phyloP scores from a whole-genome alignment of 1,140 invertebrate genomes.

The Monochamus saltuarius region DNA sequence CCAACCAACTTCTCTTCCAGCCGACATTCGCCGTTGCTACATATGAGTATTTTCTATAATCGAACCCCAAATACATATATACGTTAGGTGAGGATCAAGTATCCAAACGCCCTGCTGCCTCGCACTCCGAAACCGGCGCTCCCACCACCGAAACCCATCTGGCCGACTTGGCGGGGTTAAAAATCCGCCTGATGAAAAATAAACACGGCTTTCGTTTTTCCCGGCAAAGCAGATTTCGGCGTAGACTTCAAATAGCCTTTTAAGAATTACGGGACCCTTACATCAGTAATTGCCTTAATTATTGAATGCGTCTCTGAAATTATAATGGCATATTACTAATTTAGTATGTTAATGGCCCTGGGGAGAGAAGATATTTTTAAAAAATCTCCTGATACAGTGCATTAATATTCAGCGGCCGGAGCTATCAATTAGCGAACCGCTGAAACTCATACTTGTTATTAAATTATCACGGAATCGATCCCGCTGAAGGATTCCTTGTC shows the following conservation, averaged over 20 bases:
- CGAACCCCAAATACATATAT: conserved; percentile 44
- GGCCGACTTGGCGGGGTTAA: conserved; percentile 40
- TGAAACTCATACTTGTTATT: conserved; percentile 22
- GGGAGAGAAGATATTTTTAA: neutral
- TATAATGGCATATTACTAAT: conserved; percentile 10
- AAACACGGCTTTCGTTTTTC: conserved; percentile 45
- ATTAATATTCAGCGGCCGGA: conserved; percentile 14
- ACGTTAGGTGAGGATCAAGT: conserved; percentile 44
- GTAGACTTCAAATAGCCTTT: conserved; percentile 35
- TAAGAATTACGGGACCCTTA: conserved; percentile 30
- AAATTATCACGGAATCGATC: conserved; percentile 18
- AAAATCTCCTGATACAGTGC: neutral
- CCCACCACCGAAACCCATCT: conserved; percentile 8
- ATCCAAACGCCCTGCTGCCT: conserved; percentile 17
- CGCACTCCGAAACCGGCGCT: neutral
- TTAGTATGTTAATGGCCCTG: conserved; percentile 11
- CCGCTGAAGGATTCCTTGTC: no score
- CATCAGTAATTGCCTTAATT: conserved; percentile 34
- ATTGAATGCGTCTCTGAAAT: conserved; percentile 11
- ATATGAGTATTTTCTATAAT: conserved; percentile 46
- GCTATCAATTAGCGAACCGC: conserved; percentile 20
- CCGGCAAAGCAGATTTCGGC: conserved; percentile 38
- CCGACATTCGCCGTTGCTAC: no score
- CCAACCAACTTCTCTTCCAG: no score
- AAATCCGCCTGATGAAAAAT: conserved; percentile 48